phyloP scores from a whole-genome alignment of 2,888 invertebrate genomes.

The Gymnocheta viridis region DNA sequence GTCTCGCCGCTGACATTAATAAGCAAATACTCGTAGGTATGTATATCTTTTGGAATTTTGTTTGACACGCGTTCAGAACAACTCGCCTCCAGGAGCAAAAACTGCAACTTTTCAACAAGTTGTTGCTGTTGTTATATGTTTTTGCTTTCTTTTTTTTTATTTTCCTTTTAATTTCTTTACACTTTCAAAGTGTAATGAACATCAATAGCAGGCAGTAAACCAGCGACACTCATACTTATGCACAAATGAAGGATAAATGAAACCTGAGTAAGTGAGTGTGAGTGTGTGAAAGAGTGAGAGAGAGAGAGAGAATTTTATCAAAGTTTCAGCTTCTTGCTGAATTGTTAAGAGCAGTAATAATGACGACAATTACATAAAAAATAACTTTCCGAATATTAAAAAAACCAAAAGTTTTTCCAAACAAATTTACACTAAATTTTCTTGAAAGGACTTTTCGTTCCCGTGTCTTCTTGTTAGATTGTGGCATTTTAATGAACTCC shows the following conservation, averaged over 20 bases:
- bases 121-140: constrained; percentile 8
- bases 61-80: constrained; percentile 19
- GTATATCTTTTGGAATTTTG: constrained; percentile 46
- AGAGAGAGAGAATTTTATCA: too few relatives aligned
- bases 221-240: not conserved
- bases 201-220: constrained; percentile 45
- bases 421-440: too few relatives aligned
- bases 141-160: not conserved
- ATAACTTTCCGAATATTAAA: too few relatives aligned
- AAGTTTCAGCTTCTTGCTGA: too few relatives aligned
- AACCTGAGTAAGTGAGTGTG: not conserved
- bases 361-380: too few relatives aligned
- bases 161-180: constrained; percentile 15
- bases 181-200: constrained; percentile 61
- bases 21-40: not conserved
- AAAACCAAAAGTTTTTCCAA: too few relatives aligned
- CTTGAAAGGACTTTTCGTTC: too few relatives aligned
- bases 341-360: too few relatives aligned
- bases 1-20: constrained; percentile 31
- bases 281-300: not conserved
- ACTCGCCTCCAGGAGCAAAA: not conserved
- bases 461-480: too few relatives aligned
- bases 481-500: too few relatives aligned
- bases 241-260: not conserved
- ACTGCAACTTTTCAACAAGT: constrained; percentile 9